Evolutionary conservation across 2,113 vertebrate species (phyloP).

Genomic region (Apistogramma diplotaenia): DNA sequence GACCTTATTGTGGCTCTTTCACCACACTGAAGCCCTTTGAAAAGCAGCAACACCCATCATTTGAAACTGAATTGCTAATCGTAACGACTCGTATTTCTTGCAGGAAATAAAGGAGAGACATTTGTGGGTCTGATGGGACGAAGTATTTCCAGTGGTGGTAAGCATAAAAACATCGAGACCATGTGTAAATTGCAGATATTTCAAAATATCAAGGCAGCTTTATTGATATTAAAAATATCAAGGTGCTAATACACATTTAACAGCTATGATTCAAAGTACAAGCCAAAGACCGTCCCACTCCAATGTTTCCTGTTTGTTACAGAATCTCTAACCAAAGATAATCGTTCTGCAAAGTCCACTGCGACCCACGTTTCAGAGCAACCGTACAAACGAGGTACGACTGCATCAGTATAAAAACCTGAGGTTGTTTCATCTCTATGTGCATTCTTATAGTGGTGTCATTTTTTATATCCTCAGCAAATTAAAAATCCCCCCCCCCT

Average conservation of each 20-base stretch:
- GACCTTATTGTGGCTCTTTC: not conserved
- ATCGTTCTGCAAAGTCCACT: slow-evolving; percentile 41
- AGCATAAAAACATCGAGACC: not conserved
- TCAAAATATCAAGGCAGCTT: slow-evolving; percentile 55
- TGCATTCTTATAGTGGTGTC: slow-evolving; percentile 53
- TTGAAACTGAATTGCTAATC: rapidly evolving
- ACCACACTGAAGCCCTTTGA: rapidly evolving
- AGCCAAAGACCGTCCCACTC: slow-evolving; percentile 13
- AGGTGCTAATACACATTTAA: slow-evolving; percentile 35
- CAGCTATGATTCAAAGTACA: slow-evolving; percentile 30
- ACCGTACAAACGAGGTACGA: slow-evolving; percentile 63
- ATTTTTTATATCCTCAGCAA: not conserved
- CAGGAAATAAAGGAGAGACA: slow-evolving; percentile 73
- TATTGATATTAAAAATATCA: slow-evolving; percentile 59
- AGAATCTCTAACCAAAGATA: slow-evolving; percentile 52
- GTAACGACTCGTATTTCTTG: not conserved
- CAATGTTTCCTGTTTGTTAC: slow-evolving; percentile 23
- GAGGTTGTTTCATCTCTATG: slow-evolving; percentile 57
- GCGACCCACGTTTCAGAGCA: slow-evolving; percentile 36
- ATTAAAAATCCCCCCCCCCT: slow-evolving; percentile 23
- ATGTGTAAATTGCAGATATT: not conserved
- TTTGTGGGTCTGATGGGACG: slow-evolving; percentile 76
- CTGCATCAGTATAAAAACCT: slow-evolving; percentile 62
- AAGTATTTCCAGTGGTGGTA: slow-evolving; percentile 66
- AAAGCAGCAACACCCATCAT: rapidly evolving